These are phyloP conservation scores for Thecocarcelia acutangulata DNA, from an alignment of 2,888 invertebrate genomes.

Conservation along the genomic window DNA sequence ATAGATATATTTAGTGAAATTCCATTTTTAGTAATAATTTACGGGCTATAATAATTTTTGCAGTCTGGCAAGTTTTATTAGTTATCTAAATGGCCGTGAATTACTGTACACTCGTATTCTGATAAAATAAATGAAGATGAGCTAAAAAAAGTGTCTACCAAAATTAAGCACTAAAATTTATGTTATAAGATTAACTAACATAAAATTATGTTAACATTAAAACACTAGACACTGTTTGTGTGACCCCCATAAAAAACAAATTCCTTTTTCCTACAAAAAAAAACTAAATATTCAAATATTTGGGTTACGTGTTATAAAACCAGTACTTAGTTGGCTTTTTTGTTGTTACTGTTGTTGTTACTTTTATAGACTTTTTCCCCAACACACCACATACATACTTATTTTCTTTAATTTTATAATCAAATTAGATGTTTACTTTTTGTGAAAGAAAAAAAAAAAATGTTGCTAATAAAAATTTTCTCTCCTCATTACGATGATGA, in stretches of 20 bases:
- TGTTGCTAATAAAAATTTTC: conserved; percentile 66
- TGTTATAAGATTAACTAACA: background rate
- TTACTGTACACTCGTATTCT: no score
- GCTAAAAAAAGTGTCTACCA: no score
- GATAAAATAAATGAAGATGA: background rate
- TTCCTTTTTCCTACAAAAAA: background rate
- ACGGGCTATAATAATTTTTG: no score
- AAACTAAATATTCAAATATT: conserved; percentile 35
- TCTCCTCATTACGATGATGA: conserved; percentile 68
- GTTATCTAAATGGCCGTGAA: no score
- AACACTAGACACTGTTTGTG: background rate
- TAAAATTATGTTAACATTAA: background rate
- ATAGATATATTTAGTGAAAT: no score
- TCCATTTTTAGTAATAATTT: no score
- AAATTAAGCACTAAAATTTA: background rate
- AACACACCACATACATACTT: background rate
- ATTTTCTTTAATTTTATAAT: conserved; percentile 50
- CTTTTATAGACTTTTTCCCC: conserved; percentile 22
- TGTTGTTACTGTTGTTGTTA: no score
- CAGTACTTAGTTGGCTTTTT: conserved; percentile 15
- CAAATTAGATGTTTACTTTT: conserved; percentile 50
- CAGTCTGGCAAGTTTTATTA: no score
- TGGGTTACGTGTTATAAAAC: conserved; percentile 27
- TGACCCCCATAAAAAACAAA: conserved; percentile 7
- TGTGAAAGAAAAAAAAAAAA: background rate